Percentiles rank a stretch among this genome's conserved stretches.
phyloP scores from a whole-genome alignment of 1,140 invertebrate species.

The Atta cephalotes region DNA sequence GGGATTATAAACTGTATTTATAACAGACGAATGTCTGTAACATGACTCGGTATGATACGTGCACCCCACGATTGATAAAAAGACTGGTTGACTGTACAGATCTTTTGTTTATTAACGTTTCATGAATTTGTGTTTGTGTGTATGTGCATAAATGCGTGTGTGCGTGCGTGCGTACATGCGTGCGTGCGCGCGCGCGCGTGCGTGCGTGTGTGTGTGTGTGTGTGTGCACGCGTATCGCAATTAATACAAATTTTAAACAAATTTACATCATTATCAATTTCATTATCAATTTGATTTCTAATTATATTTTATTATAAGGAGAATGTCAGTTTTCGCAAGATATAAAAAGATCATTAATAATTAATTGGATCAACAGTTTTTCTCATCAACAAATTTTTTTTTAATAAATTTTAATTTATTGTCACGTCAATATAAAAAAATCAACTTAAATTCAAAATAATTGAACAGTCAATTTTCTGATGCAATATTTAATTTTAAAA shows the following conservation, averaged over 20 bases:
- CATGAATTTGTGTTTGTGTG: background rate
- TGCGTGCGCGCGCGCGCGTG: no score
- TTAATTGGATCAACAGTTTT: constrained; percentile 10
- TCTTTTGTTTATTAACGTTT: constrained; percentile 40
- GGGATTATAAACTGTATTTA: background rate
- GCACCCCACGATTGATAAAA: constrained; percentile 78
- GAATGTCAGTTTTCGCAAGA: background rate
- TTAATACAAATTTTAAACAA: background rate
- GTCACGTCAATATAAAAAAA: background rate
- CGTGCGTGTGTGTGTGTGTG: no score
- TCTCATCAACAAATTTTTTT: background rate
- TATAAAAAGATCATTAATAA: background rate
- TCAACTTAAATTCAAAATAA: background rate
- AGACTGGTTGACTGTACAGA: constrained; percentile 81
- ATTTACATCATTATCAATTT: constrained; percentile 10
- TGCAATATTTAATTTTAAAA: background rate
- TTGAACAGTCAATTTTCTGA: background rate
- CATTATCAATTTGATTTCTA: background rate
- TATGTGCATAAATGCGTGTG: no score
- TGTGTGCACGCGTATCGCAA: background rate
- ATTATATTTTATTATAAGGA: background rate
- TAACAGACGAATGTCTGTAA: background rate
- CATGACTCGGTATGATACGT: constrained; percentile 44
- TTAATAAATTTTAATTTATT: background rate
- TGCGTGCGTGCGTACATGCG: no score